Evolutionary conservation across 1,140 invertebrate species (phyloP).

Genomic region (Monochamus saltuarius): DNA sequence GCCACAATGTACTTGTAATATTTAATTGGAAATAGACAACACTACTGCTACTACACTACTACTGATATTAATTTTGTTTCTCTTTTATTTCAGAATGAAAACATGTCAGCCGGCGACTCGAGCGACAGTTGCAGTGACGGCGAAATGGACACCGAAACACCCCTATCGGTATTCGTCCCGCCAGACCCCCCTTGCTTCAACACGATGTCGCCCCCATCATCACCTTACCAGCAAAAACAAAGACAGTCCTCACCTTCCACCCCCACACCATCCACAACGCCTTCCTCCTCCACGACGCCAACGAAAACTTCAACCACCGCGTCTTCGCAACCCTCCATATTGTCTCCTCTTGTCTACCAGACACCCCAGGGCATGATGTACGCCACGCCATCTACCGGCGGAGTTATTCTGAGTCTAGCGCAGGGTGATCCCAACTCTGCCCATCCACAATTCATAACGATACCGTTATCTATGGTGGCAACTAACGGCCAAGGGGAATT

Average conservation of each 20-base stretch:
- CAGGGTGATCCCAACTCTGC: constrained; percentile 40
- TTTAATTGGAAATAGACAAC: too few species aligned
- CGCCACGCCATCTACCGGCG: constrained; percentile 47
- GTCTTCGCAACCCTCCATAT: constrained; percentile 24
- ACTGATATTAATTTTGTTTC: too few species aligned
- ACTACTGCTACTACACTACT: too few species aligned
- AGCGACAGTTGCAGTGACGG: constrained; percentile 47
- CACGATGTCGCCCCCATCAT: constrained; percentile 29
- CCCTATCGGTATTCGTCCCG: constrained; percentile 28
- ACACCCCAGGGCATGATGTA: constrained; percentile 51
- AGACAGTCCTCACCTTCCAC: constrained; percentile 17
- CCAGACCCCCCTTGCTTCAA: constrained; percentile 32
- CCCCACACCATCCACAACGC: constrained; percentile 5
- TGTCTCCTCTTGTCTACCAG: constrained; percentile 49
- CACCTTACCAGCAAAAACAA: constrained; percentile 20
- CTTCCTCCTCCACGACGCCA: constrained; percentile 18
- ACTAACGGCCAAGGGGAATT: constrained; percentile 53
- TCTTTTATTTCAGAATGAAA: constrained; percentile 47
- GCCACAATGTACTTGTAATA: too few species aligned
- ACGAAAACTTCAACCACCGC: constrained; percentile 15
- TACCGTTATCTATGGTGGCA: constrained; percentile 60
- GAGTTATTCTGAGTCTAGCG: constrained; percentile 49
- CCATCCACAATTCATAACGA: constrained; percentile 62
- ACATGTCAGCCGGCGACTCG: constrained; percentile 46
- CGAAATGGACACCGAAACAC: constrained; percentile 39